These are phyloP conservation scores for Eupeodes luniger DNA, from an alignment of 2,888 invertebrate genomes.

Conservation along the genomic window DNA sequence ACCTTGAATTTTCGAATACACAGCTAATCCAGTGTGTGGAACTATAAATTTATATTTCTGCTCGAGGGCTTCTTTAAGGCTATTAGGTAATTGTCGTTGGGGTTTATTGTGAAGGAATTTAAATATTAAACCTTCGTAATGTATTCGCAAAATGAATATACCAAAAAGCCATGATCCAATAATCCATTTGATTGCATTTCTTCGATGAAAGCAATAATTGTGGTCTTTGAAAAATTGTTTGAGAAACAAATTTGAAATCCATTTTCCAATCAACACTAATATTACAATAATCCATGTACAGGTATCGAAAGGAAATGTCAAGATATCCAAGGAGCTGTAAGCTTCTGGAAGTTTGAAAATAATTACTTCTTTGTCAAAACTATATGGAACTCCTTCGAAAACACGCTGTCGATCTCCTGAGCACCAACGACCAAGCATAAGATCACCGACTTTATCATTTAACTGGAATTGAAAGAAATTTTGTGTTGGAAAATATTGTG, in stretches of 20 bases:
- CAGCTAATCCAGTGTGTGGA: neutral
- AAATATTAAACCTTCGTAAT: conserved; percentile 10
- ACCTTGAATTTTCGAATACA: neutral
- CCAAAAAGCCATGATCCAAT: neutral
- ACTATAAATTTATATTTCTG: conserved; percentile 10
- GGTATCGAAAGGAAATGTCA: neutral
- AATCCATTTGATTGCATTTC: neutral
- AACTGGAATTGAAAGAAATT: conserved; percentile 9
- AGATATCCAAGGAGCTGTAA: neutral
- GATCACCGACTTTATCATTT: conserved; percentile 6
- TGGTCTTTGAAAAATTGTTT: neutral
- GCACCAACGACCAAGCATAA: conserved; percentile 11
- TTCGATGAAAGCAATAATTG: neutral
- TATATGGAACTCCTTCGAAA: conserved; percentile 3
- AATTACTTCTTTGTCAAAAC: neutral
- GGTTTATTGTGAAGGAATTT: conserved; percentile 10
- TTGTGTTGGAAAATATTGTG: no score
- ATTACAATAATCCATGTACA: conserved; percentile 9
- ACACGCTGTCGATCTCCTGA: neutral
- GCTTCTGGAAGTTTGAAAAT: neutral
- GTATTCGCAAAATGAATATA: neutral
- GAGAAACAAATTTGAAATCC: neutral
- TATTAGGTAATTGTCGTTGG: neutral
- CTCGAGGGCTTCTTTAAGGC: neutral
- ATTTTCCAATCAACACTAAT: neutral